Base-by-base conservation (phyloP, 1,140 invertebrate genomes). In the Temnothorax curvispinosus region DNA sequence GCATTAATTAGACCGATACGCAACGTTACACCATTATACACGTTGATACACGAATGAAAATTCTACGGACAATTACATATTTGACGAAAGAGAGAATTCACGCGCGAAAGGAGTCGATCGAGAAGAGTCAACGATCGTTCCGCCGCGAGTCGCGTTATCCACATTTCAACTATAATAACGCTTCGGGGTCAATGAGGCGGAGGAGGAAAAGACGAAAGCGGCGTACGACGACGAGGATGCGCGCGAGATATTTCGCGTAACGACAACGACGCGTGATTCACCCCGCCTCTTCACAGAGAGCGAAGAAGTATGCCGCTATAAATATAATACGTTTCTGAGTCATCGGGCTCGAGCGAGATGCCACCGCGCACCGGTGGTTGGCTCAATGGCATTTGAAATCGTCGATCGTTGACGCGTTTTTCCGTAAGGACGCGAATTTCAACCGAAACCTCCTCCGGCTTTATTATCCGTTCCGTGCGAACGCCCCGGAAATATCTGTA, bases 241-340 rank as follows among this genome's bases (percentile, higher is more conserved):
- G 47, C 47, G 18, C 78, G 64, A 71, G 52, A 75, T 27, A 27
- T 84, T 84, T 84, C 80, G 80, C 56, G 38, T 54, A 38, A 44
- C 35, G 80, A n/a, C 65, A 15, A 27, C 21, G 35, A 9, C n/a
- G 80, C 69, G 41, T 84, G 80, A 84, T 84, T 84, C 80, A 84
- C 41, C 27, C 80, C 67, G 80, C 80, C 80, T 84, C 80, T 74
- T 74, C 54, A 64, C 21, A 15, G 27, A 47, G 80, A 47, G 18
- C 15, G 38, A 74, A 58, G 38, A 84, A 84, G 54, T 84, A 75
- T 62, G 80, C 54, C 69, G 69, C 80, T 84, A 84, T 84, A 84
- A 84, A 84, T 84, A 84, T 84, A 84, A 84, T 75, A 69, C 80
- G 9, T 62, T 74, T 47, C 69, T 75, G 80, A 84, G 80, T 84